These are phyloP conservation scores for Petrocephalus microphthalmus DNA, from an alignment of 2,113 vertebrate genomes.

Conservation along the genomic window DNA sequence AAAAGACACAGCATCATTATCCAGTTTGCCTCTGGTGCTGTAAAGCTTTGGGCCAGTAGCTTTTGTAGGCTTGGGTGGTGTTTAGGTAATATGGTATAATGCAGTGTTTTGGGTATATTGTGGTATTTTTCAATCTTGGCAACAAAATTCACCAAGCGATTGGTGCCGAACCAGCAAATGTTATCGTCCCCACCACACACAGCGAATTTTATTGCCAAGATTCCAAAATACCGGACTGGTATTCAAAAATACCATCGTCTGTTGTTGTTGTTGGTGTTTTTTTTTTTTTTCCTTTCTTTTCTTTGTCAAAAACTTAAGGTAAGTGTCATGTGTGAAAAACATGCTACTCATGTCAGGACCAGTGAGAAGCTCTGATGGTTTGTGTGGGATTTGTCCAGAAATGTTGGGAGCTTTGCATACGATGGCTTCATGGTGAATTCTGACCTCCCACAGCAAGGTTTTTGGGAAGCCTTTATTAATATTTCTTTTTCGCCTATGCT, in stretches of 20 bases:
- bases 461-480: not conserved
- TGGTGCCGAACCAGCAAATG: not conserved
- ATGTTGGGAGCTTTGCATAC: not conserved
- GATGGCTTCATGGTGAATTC: not conserved
- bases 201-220: not conserved
- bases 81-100: not conserved
- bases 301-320: not conserved
- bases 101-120: not conserved
- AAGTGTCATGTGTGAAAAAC: not conserved
- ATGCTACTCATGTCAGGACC: not conserved
- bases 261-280: too few relatives aligned
- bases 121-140: not conserved
- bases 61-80: not conserved
- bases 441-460: not conserved
- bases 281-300: not conserved
- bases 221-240: not conserved
- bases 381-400: not conserved
- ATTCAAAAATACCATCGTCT: not conserved
- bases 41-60: not conserved
- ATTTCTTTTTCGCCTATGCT: not conserved
- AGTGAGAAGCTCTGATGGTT: not conserved
- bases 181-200: not conserved
- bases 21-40: not conserved
- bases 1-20: slow-evolving; percentile 11
- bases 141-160: not conserved